phyloP scores from a whole-genome alignment of 2,113 vertebrate species.

The Larimichthys polyactis region DNA sequence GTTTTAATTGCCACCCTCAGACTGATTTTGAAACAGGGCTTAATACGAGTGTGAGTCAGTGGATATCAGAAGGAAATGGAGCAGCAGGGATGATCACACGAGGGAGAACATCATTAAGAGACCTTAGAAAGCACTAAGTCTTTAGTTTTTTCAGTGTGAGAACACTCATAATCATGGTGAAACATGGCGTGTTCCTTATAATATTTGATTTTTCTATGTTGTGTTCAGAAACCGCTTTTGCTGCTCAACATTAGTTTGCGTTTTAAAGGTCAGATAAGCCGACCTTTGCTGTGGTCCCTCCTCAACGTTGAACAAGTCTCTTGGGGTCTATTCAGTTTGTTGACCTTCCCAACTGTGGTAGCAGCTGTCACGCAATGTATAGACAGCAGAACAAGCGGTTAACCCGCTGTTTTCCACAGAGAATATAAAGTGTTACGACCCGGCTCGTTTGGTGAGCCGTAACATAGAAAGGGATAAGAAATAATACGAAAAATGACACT shows the following conservation, averaged over 20 bases:
- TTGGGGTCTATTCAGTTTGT: neutral
- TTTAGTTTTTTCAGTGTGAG: neutral
- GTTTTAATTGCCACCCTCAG: conserved; percentile 43
- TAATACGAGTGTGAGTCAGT: conserved; percentile 28
- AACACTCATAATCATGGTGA: neutral
- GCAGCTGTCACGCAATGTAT: neutral
- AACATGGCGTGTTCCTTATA: neutral
- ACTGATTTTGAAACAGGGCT: conserved; percentile 31
- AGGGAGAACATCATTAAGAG: neutral
- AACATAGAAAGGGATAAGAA: no score
- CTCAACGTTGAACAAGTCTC: neutral
- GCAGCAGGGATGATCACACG: conserved; percentile 7
- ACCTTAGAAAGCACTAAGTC: neutral
- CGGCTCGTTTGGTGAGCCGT: no score
- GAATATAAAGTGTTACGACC: neutral
- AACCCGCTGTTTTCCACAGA: neutral
- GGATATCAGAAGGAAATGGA: conserved; percentile 1
- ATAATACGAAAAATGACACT: no score
- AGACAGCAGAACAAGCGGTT: neutral
- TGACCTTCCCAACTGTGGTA: neutral
- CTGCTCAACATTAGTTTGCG: neutral
- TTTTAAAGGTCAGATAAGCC: neutral
- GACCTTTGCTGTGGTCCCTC: no score
- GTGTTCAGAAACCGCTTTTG: neutral
- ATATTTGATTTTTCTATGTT: neutral